Percentiles rank a stretch among this genome's conserved stretches.
These are phyloP conservation scores for Oncorhynchus nerka DNA, from an alignment of 2,113 vertebrate species.

Conservation along the genomic window DNA sequence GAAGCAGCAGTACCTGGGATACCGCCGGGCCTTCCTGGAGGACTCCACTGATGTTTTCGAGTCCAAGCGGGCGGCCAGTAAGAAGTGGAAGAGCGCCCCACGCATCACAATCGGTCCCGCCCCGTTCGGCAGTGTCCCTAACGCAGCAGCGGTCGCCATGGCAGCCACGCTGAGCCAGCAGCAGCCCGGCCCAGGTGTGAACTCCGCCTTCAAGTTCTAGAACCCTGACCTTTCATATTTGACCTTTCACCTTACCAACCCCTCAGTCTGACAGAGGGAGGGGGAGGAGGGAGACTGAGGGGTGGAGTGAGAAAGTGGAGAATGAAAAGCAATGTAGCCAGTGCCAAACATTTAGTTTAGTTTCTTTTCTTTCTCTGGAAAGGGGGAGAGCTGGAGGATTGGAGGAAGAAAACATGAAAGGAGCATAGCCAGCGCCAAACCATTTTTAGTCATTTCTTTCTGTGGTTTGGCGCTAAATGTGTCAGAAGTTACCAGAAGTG, in stretches of 20 bases:
- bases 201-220: slow-evolving; percentile 99
- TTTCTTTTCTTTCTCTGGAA: not conserved
- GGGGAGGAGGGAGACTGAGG: not conserved
- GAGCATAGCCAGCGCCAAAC: slow-evolving; percentile 22
- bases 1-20: slow-evolving; percentile 96
- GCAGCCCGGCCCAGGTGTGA: slow-evolving; percentile 99
- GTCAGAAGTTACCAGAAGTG: too few relatives aligned
- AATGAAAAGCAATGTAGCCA: not conserved
- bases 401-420: not conserved
- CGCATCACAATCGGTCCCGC: slow-evolving; percentile 91
- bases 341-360: not conserved
- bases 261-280: not conserved
- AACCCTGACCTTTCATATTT: slow-evolving; percentile 52
- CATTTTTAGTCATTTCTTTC: slow-evolving; percentile 21
- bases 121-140: slow-evolving; percentile 95
- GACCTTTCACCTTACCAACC: not conserved
- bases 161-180: slow-evolving; percentile 98
- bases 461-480: not conserved
- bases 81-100: slow-evolving; percentile 90
- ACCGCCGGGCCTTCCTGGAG: slow-evolving; percentile 91
- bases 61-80: slow-evolving; percentile 85
- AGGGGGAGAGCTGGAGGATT: not conserved
- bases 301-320: not conserved
- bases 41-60: slow-evolving; percentile 96
- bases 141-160: slow-evolving; percentile 97